Evolutionary conservation across 2,888 invertebrate genomes (phyloP).

Genomic region (Latrodectus hesperus): DNA sequence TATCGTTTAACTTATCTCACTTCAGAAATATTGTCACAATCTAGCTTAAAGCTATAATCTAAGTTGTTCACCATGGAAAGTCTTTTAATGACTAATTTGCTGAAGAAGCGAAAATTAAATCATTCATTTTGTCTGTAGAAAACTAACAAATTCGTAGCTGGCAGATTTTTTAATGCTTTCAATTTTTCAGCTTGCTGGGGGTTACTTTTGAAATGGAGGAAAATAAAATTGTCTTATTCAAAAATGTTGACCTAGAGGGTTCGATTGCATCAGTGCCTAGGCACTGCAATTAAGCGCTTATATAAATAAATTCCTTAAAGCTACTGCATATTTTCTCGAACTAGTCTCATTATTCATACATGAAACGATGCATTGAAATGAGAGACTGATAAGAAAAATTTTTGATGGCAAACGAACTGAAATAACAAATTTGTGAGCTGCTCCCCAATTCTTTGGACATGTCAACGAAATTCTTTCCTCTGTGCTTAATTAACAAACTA

Average conservation of each 20-base stretch:
- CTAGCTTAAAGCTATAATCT: slow-evolving; percentile 3
- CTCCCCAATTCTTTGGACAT: slow-evolving; percentile 64
- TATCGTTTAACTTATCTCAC: too few species aligned
- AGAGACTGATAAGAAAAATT: slow-evolving; percentile 66
- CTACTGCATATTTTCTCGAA: slow-evolving; percentile 59
- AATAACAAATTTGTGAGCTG: slow-evolving; percentile 66
- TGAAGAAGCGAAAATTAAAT: background rate
- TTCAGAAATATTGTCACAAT: background rate
- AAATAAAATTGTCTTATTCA: slow-evolving; percentile 8
- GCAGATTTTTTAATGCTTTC: background rate
- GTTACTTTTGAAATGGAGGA: background rate
- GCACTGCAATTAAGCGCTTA: slow-evolving; percentile 59
- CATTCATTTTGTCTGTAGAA: background rate
- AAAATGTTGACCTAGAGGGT: slow-evolving; percentile 24
- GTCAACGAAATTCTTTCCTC: slow-evolving; percentile 66
- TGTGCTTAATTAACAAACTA: slow-evolving; percentile 68
- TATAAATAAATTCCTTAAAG: slow-evolving; percentile 66
- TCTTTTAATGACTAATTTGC: slow-evolving; percentile 1
- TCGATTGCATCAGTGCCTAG: slow-evolving; percentile 28
- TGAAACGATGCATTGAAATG: slow-evolving; percentile 52
- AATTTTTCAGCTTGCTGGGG: background rate
- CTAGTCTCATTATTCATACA: slow-evolving; percentile 64
- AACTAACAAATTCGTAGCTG: background rate
- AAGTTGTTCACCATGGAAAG: background rate
- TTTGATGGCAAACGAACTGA: slow-evolving; percentile 68